Conservation (phyloP, 2,888 invertebrate species). For the Eupeodes latifasciatus region DNA sequence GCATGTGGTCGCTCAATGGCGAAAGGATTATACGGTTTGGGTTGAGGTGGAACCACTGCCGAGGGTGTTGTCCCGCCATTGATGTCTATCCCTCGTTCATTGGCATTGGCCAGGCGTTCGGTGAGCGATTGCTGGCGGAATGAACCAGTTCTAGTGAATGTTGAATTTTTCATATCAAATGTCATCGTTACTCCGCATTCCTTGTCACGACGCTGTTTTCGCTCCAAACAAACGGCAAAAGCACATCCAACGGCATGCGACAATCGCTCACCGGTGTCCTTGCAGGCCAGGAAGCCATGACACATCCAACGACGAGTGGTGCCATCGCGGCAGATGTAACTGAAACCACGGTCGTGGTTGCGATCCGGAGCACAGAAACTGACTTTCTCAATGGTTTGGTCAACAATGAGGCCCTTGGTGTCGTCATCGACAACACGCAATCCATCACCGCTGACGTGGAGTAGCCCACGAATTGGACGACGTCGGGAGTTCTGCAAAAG, state of each 20-base stretch:
- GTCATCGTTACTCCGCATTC: conserved; percentile 97
- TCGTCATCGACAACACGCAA: conserved; percentile 99
- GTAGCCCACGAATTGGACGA: conserved; percentile 93
- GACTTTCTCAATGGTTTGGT: conserved; percentile 99
- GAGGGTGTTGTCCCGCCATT: conserved; percentile 79
- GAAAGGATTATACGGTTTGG: conserved; percentile 93
- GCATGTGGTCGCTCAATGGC: conserved; percentile 98
- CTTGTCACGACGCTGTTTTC: conserved; percentile 98
- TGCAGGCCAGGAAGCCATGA: conserved; percentile 98
- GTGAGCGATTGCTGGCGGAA: conserved; percentile 94
- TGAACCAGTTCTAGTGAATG: conserved; percentile 96
- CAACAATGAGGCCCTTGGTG: conserved; percentile 98
- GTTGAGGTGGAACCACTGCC: conserved; percentile 84
- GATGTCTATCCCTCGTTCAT: conserved; percentile 84
- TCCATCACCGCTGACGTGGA: conserved; percentile 97
- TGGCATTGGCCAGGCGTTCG: conserved; percentile 87
- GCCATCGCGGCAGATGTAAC: conserved; percentile 99
- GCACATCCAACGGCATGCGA: conserved; percentile 99
- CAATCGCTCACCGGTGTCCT: conserved; percentile 98
- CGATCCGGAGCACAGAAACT: conserved; percentile 99
- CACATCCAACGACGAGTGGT: conserved; percentile 99
- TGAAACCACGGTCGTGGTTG: conserved; percentile 97
- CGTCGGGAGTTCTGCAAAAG: conserved; percentile 91
- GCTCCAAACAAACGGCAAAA: conserved; percentile 98
- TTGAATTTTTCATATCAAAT: conserved; percentile 94